phyloP scores from a whole-genome alignment of 2,797 vertebrate species.

The Oreortyx pictus region DNA sequence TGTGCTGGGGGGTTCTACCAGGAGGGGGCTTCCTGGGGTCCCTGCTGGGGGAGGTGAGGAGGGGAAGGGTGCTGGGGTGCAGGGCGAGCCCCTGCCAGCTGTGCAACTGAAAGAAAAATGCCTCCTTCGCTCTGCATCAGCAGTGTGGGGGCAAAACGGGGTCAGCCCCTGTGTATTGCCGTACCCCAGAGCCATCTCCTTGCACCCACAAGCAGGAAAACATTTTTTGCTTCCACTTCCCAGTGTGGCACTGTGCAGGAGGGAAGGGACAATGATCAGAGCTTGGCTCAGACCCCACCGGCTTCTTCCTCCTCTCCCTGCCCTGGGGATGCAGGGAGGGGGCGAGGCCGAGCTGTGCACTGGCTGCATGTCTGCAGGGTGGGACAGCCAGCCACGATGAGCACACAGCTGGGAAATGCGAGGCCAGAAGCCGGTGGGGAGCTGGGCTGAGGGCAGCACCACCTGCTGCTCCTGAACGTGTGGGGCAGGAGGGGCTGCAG shows the following conservation, averaged over 20 bases:
- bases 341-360: neutral
- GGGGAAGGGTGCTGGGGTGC: too few species aligned
- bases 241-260: neutral
- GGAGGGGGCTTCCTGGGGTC: neutral
- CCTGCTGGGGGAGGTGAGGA: neutral
- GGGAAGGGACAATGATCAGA: neutral
- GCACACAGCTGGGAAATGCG: neutral
- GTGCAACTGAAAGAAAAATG: too few species aligned
- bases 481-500: neutral
- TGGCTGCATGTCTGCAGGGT: neutral
- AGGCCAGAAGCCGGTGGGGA: neutral
- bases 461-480: neutral
- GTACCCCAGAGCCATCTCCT: neutral
- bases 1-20: neutral
- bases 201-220: neutral
- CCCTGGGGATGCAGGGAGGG: too few species aligned
- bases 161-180: neutral
- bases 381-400: neutral
- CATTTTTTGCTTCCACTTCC: accelerated
- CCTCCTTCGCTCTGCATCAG: neutral
- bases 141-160: too few species aligned
- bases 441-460: neutral
- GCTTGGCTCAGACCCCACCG: neutral
- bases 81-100: accelerated
- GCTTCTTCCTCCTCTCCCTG: neutral